Base-by-base conservation (phyloP, 2,797 vertebrate genomes). In the Lepilemur ruficaudatus region DNA sequence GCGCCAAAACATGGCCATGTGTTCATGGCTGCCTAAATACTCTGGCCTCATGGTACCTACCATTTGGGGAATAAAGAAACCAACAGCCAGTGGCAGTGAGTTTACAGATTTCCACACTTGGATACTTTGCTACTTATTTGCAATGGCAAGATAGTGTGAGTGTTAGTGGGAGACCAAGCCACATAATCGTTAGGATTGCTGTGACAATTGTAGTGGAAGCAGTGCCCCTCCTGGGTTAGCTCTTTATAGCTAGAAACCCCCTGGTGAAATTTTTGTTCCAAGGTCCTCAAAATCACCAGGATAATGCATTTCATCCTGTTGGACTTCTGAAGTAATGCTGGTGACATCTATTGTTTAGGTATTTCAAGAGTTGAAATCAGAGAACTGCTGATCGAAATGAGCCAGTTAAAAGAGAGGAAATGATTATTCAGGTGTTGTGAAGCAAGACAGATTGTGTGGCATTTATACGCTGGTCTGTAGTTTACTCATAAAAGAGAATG, bases 401-500 rank as follows among this genome's bases (percentile, higher is more conserved):
- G 78, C 84, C 48, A 72, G 52, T 94, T 79, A 84, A 89, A 89
- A 69, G 59, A 65, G 63, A 72, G 63, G 95, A 88, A 76, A 41
- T 2, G 2, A 43, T 38, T 57, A 43, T 43, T 91, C 35, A 84
- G 84, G 30, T 89, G 38, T 89, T 80, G 55, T 52, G 79, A 95
- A 79, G 61, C 52, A 32, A 92, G 83, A 88, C 61, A 65, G 93
- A 89, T 83, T 83, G 38, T 57, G 32, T 38, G 76, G 63, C 83
- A 55, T 73, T 83, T 85, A 32, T 55, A 79, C 1, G 7, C 46
- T 43, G 28, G 65, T 82, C 32, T 96, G 94, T 91, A 38, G 76
- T 76, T 81, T 91, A 70, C 75, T 96, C 48, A 23, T 95, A 55
- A 91, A 91, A 96, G 85, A 87, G 92, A 97, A 61, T 92, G 55